Percentiles rank a stretch among this genome's conserved stretches.
Evolutionary conservation across 1,140 invertebrate species (phyloP).

Genomic region (Triops longicaudatus): DNA sequence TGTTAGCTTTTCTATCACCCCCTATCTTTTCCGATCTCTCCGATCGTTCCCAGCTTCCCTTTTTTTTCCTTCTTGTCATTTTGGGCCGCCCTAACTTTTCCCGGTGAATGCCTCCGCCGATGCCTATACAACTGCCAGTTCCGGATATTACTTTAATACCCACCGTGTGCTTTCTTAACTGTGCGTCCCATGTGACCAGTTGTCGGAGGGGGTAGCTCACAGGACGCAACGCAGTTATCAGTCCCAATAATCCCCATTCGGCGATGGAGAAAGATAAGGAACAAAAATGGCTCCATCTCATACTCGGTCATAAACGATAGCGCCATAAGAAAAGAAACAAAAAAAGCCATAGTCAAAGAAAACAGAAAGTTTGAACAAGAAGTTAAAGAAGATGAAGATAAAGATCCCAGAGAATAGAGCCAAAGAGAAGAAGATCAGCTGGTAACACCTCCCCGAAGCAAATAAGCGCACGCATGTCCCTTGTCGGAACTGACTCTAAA

Average conservation of each 20-base stretch:
- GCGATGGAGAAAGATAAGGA: constrained; percentile 14
- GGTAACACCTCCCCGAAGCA: background rate
- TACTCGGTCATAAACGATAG: background rate
- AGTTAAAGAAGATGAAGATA: no score
- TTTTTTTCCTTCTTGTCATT: background rate
- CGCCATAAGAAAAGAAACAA: background rate
- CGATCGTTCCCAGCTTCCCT: background rate
- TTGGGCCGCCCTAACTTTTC: background rate
- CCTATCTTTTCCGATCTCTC: no score
- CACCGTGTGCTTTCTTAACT: constrained; percentile 11
- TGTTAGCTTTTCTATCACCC: no score
- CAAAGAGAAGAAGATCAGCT: no score
- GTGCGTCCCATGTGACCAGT: constrained; percentile 2
- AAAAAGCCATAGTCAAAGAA: no score
- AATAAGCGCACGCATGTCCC: constrained; percentile 10
- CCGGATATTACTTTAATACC: constrained; percentile 12
- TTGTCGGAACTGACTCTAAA: background rate
- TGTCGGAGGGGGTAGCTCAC: background rate
- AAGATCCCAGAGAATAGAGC: no score
- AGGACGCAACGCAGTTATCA: constrained; percentile 11
- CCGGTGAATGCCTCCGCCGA: constrained; percentile 1
- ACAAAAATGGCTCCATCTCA: background rate
- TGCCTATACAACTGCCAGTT: constrained; percentile 14
- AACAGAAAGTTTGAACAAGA: no score
- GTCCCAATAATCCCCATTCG: constrained; percentile 14